Conservation (phyloP, 2,888 invertebrate species). For the Xestia sexstrigata region DNA sequence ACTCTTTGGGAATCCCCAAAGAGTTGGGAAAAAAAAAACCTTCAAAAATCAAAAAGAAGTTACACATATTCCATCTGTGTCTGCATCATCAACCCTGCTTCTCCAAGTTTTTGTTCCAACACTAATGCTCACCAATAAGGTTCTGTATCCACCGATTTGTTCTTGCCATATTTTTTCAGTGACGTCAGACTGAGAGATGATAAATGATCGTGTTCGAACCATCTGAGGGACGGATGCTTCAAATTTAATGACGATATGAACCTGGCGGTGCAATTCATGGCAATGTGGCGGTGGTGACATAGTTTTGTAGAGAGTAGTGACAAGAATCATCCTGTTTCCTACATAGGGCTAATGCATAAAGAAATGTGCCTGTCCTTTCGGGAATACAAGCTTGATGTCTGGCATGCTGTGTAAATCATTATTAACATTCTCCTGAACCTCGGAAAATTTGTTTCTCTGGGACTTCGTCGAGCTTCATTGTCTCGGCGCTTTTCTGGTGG, state of each 20-base stretch:
- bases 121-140: constrained; percentile 65
- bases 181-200: constrained; percentile 74
- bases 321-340: background rate
- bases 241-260: constrained; percentile 76
- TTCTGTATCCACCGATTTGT: constrained; percentile 63
- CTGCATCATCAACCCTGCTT: constrained; percentile 22
- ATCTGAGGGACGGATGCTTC: constrained; percentile 76
- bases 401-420: too few relatives aligned
- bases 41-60: background rate
- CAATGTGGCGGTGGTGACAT: constrained; percentile 21
- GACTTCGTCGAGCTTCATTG: too few relatives aligned
- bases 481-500: too few relatives aligned
- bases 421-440: too few relatives aligned
- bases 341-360: background rate
- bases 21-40: too few relatives aligned
- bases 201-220: constrained; percentile 76
- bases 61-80: background rate
- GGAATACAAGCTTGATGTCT: too few relatives aligned
- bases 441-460: too few relatives aligned
- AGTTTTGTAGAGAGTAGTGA: background rate
- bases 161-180: constrained; percentile 70
- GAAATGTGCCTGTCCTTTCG: too few relatives aligned
- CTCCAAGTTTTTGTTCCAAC: constrained; percentile 41
- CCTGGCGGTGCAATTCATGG: constrained; percentile 18
- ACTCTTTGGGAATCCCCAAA: background rate